phyloP scores from a whole-genome alignment of 2,113 vertebrate genomes.

The Poecile atricapillus region DNA sequence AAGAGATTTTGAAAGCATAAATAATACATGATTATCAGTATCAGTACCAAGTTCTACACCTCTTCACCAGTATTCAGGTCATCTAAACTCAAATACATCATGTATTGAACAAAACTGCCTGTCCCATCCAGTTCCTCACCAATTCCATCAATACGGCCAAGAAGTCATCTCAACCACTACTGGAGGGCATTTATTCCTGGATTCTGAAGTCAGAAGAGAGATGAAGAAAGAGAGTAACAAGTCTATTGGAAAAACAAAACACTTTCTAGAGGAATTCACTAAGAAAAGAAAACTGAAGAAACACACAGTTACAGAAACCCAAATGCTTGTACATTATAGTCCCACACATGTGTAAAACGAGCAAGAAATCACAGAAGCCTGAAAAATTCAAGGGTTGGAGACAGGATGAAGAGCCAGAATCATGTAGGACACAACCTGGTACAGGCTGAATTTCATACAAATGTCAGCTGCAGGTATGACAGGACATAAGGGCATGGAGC shows the following conservation, averaged over 20 bases:
- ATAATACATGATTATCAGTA: background rate
- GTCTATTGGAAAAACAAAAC: background rate
- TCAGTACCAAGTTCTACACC: background rate
- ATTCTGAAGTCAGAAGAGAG: background rate
- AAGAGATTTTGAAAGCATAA: background rate
- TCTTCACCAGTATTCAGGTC: background rate
- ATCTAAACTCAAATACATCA: background rate
- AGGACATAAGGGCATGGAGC: background rate
- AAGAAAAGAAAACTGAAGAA: background rate
- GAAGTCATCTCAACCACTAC: background rate
- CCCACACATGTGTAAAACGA: background rate
- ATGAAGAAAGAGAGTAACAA: background rate
- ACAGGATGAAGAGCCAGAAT: background rate
- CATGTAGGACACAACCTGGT: accelerated
- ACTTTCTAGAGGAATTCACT: background rate
- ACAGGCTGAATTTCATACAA: background rate
- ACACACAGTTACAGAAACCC: background rate
- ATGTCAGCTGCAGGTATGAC: background rate
- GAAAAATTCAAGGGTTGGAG: background rate
- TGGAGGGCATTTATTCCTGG: background rate
- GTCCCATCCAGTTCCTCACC: background rate
- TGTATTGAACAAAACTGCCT: background rate
- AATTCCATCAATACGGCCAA: background rate
- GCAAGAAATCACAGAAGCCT: background rate
- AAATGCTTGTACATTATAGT: accelerated